Evolutionary conservation across 2,113 vertebrate genomes (phyloP).

Genomic region (Sebastes schlegelii): DNA sequence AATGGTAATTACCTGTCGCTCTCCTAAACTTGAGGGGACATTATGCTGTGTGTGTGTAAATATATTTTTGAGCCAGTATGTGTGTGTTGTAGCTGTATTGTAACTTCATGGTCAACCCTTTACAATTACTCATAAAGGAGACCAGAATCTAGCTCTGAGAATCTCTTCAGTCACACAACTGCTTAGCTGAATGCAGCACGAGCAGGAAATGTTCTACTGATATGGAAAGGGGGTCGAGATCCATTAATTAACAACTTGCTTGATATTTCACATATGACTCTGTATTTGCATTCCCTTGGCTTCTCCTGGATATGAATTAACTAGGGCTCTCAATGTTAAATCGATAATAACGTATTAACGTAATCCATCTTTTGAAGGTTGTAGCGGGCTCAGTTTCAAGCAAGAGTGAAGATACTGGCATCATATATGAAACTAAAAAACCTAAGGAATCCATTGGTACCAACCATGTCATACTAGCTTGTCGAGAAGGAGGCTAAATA

Average conservation of each 20-base stretch:
- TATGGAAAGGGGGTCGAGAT: not conserved
- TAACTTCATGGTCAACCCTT: not conserved
- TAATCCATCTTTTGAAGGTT: no score
- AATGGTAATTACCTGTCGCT: constrained; percentile 51
- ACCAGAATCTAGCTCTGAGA: not conserved
- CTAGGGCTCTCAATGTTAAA: no score
- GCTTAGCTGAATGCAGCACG: constrained; percentile 1
- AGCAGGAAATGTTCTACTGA: not conserved
- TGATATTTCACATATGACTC: not conserved
- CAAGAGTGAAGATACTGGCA: no score
- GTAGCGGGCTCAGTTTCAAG: no score
- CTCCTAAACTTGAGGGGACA: constrained; percentile 35
- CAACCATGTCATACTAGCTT: no score
- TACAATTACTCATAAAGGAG: constrained; percentile 13
- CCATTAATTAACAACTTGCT: not conserved
- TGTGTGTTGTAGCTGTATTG: not conserved
- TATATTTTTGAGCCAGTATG: constrained; percentile 3
- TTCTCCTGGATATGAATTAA: constrained; percentile 11
- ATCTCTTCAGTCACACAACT: constrained; percentile 14
- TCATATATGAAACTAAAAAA: no score
- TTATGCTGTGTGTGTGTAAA: not conserved
- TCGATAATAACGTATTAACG: no score
- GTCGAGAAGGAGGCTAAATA: no score
- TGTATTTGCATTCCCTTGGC: not conserved
- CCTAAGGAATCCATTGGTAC: no score